Base-by-base conservation (phyloP, 2,888 invertebrate genomes). In the Masnerella sp. region DNA sequence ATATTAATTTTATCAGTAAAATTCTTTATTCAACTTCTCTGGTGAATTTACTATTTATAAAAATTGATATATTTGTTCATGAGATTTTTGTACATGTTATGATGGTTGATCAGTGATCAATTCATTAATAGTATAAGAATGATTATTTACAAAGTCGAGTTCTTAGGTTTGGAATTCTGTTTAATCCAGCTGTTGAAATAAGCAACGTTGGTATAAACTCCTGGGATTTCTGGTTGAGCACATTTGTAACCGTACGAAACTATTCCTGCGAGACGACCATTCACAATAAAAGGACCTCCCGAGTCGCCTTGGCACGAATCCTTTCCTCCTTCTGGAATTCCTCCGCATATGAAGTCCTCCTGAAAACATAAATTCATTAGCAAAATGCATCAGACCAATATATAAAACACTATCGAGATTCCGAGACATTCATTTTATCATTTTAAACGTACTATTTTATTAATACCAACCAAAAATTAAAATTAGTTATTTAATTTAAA, bases 251-350 rank as follows among this genome's bases (percentile, higher is more conserved):
- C 68, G 8, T 64, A 73, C 0, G 73, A 68, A 8, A 73, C 73
- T 1, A 73, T 62, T 25, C 73, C 73, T 25, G 54, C 72, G 1
- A 72, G 42, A 34, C 34, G 32, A 9, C 54, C 54, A 9, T 67
- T 54, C 4, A 72, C 65, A 25, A 61, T 18, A 11, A 65, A 59
- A 20, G 72, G 72, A 15, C 72, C 65, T 18, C 72, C 65, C 2
- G 72, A 72, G 18, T 72, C 72, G 11, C 72, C 72, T 34, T 72
- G 65, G 14, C 72, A 72, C 5, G 65, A 67, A n/a, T 72, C 65
- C 17, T 72, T 72, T 5, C 65, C 72, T 17, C 65, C 65, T 38
- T 65, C 59, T 2, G 59, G 65, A 5, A 30, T 12, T 11, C 72
- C 72, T 11, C 52, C 72, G 17, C 72, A 72, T 5, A 72, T 59